Evolutionary conservation across 2,113 vertebrate genomes (phyloP).

Genomic region (Sorex fumeus): DNA sequence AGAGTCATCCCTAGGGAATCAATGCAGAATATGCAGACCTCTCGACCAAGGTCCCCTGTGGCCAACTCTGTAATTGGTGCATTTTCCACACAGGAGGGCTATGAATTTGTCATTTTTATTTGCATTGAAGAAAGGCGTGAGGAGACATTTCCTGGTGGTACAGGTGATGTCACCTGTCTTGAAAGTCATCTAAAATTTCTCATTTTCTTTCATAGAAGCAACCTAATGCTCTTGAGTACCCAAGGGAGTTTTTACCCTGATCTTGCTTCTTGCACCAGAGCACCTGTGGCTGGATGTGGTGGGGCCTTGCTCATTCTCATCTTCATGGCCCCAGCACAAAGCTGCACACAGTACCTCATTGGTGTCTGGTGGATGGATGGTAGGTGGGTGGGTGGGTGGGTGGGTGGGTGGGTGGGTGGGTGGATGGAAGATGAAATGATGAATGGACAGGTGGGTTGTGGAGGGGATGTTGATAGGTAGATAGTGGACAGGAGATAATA

Average conservation of each 20-base stretch:
- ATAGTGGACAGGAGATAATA: no score
- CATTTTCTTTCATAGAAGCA: neutral
- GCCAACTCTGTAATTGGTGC: fast-evolving
- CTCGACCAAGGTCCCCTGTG: neutral
- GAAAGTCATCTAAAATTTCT: neutral
- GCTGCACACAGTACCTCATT: neutral
- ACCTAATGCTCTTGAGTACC: fast-evolving
- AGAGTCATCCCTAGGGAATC: neutral
- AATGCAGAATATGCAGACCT: neutral
- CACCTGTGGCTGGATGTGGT: fast-evolving
- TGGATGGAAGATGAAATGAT: neutral
- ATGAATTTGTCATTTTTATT: neutral
- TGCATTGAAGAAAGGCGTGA: neutral
- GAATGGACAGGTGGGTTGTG: no score
- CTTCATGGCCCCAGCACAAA: neutral
- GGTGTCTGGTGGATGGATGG: neutral
- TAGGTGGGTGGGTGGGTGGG: neutral
- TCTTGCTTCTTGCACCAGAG: fast-evolving
- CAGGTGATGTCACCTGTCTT: neutral
- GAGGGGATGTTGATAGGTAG: no score
- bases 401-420: neutral
- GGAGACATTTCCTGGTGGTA: fast-evolving
- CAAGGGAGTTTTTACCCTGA: neutral
- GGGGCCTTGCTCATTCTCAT: neutral
- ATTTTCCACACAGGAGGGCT: neutral